Base-by-base conservation (phyloP, 1,140 invertebrate species). In the Meloidogyne floridensis region DNA sequence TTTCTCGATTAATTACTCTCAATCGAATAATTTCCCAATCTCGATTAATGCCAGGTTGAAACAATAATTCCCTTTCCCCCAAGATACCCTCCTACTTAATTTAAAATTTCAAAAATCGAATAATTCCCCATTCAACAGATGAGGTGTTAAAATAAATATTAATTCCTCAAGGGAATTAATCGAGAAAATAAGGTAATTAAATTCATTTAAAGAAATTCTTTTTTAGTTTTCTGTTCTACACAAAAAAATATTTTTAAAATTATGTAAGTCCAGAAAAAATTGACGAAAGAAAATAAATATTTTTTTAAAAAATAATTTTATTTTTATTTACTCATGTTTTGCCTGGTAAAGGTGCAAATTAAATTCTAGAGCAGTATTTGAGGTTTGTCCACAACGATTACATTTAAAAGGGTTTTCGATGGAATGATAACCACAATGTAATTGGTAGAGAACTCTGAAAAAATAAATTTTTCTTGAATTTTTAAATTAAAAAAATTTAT, bases 361-460 rank as follows among this genome's bases (percentile, higher is more conserved):
- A 90, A 98, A 98, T 0, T 94, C 93, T 0, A 97, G 92, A 86
- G 94, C 94, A 87, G 98, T 94, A 2, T 92, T 90, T 82, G 94
- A 94, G 80, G 93, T 91, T 80, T 95, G 93, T 2, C 96, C 96
- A 90, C 96, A 98, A 92, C 95, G 94, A 91, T 96, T 96, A 91
- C 97, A 98, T 82, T 94, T 94, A 90, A 95, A 97, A 0, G 96
- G 96, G 90, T 97, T 93, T 79, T 94, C 92, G 91, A 93, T 94
- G 3, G 94, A 94, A 90, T 99, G 97, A 91, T 95, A 98, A 78
- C 95, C 94, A 94, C 97, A 97, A 91, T 99, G 97, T 87, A 97
- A 94, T 0, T 94, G 94, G 91, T 96, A 96, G 93, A 98, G 94
- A 9, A 95, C 93, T 51, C 93, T 93, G 88, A 54, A 80, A 43